A percentile compares a stretch with the other conserved stretches of the same genome.
Conservation (phyloP, 2,888 invertebrate species). For the Esperia sulphurella region DNA sequence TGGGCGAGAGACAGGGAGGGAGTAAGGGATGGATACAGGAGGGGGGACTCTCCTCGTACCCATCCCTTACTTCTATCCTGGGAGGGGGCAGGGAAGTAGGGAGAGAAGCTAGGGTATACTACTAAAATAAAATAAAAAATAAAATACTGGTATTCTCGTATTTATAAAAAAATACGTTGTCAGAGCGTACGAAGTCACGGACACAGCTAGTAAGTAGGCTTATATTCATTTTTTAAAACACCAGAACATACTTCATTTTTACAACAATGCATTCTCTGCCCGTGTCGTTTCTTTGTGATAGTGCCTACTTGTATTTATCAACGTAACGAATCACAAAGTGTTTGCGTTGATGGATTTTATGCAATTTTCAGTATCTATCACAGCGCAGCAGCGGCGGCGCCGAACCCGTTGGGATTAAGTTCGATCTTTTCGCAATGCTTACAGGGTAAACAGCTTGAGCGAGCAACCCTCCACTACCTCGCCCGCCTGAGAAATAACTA, state of each 20-base stretch:
- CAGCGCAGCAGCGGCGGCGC: slow-evolving; percentile 49
- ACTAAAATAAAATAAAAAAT: no score
- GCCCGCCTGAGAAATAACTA: slow-evolving; percentile 29
- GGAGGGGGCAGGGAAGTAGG: no score
- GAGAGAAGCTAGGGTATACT: no score
- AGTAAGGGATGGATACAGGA: no score
- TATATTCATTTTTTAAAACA: no score
- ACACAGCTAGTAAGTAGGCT: no score
- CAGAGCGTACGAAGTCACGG: no score
- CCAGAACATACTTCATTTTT: neutral
- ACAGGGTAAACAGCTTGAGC: slow-evolving; percentile 63
- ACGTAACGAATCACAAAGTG: slow-evolving; percentile 46
- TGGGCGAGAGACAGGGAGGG: no score
- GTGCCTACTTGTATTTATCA: neutral
- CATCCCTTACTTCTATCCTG: no score
- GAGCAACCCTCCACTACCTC: slow-evolving; percentile 25
- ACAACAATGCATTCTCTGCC: neutral
- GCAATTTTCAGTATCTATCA: slow-evolving; percentile 79
- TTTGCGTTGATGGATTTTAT: slow-evolving; percentile 76
- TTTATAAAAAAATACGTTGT: no score
- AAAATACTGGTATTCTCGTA: no score
- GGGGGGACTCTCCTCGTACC: no score
- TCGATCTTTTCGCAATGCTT: slow-evolving; percentile 76
- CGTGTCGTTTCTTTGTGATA: neutral
- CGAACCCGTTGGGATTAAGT: slow-evolving; percentile 69